phyloP scores from a whole-genome alignment of 2,113 vertebrate species.

The Sarotherodon lohbergeri region DNA sequence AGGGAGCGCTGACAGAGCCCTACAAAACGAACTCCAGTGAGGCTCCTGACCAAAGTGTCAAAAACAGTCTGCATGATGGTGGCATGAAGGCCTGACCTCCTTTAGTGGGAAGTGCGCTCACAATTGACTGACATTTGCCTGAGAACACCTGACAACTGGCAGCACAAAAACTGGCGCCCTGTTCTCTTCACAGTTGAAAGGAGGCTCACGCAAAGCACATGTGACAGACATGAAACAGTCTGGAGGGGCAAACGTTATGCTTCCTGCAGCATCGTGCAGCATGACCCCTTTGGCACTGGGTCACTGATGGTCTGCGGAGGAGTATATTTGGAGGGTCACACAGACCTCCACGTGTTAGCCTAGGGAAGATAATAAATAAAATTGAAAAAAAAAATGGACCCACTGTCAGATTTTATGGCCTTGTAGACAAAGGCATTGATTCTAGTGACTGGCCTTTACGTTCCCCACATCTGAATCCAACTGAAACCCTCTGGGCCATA shows the following conservation, averaged over 20 bases:
- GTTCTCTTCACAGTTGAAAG: not conserved
- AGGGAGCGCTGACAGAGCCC: not conserved
- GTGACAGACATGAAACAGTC: not conserved
- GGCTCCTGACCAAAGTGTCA: not conserved
- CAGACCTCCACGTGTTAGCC: not conserved
- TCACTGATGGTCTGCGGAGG: not conserved
- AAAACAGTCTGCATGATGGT: not conserved
- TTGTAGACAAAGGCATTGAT: not conserved
- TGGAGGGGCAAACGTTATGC: not conserved
- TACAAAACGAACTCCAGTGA: not conserved
- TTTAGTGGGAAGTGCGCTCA: not conserved
- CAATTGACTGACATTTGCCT: not conserved
- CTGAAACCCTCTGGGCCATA: not conserved
- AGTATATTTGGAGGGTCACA: not conserved
- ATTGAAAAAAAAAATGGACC: accelerated
- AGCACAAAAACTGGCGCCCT: not conserved
- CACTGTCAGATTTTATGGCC: not conserved
- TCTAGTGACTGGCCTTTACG: not conserved
- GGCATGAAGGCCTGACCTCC: not conserved
- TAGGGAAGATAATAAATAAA: not conserved
- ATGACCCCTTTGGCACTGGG: not conserved
- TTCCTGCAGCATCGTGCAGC: not conserved
- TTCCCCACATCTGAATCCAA: not conserved
- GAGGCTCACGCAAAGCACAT: not conserved
- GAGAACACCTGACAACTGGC: not conserved